Conservation (phyloP, 2,888 invertebrate species). For the Frankliniella fusca region DNA sequence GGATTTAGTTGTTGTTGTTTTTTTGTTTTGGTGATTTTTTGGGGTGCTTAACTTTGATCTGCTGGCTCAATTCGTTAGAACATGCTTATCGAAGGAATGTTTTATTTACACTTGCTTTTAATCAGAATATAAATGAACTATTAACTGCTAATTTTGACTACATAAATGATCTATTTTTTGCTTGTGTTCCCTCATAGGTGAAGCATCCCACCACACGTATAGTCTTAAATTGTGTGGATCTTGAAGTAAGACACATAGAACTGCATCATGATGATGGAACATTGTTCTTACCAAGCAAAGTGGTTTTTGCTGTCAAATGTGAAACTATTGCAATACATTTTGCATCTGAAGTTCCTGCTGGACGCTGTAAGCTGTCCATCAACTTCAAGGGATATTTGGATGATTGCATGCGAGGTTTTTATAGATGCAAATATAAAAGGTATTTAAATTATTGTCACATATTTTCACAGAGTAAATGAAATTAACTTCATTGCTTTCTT, state of each 20-base stretch:
- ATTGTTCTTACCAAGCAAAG: background rate
- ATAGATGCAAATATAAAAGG: constrained; percentile 77
- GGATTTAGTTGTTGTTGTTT: background rate
- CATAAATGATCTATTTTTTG: background rate
- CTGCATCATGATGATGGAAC: background rate
- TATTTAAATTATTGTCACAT: constrained; percentile 39
- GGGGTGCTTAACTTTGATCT: background rate
- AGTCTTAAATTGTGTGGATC: background rate
- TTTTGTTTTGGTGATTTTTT: background rate
- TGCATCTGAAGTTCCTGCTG: constrained; percentile 55
- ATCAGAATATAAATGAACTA: background rate
- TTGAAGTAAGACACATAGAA: background rate
- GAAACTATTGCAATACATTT: constrained; percentile 69
- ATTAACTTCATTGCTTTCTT: constrained; percentile 16
- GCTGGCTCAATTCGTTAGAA: background rate
- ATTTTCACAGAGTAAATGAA: background rate
- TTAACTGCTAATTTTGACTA: background rate
- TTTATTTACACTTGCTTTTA: background rate
- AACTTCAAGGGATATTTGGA: constrained; percentile 81
- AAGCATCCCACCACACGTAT: background rate
- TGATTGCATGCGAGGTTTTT: constrained; percentile 93
- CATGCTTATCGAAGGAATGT: background rate
- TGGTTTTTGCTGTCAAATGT: constrained; percentile 28
- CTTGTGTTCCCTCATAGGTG: background rate
- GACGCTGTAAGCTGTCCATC: constrained; percentile 58